Conservation (phyloP, 35 echinoderm and acorn worm species). For the Apostichopus californicus region DNA sequence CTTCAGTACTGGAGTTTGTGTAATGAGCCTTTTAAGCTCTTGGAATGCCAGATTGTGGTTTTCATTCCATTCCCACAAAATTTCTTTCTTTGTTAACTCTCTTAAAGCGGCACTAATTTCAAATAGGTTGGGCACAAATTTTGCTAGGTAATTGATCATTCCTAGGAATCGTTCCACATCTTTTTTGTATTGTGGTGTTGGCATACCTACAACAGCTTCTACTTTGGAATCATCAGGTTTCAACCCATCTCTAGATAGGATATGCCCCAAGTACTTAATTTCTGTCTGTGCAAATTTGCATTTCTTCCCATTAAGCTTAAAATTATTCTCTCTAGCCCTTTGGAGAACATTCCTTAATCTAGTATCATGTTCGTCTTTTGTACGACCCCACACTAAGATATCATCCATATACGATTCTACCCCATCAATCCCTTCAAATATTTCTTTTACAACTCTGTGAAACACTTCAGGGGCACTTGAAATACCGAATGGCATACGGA, state of each 20-base stretch:
- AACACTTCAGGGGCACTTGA: constrained; percentile 59
- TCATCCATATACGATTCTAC: constrained; percentile 27
- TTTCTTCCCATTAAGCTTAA: constrained; percentile 59
- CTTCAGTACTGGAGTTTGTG: constrained; percentile 13
- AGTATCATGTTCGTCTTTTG: constrained; percentile 53
- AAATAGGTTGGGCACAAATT: constrained; percentile 47
- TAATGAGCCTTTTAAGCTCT: neutral
- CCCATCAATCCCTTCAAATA: constrained; percentile 53
- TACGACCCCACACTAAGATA: constrained; percentile 49
- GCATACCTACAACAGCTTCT: constrained; percentile 54
- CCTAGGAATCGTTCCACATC: constrained; percentile 59
- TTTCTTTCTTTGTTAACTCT: constrained; percentile 14
- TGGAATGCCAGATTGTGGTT: neutral
- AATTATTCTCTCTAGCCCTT: constrained; percentile 34
- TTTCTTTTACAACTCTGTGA: constrained; percentile 12
- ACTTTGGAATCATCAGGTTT: constrained; percentile 58
- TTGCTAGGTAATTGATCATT: constrained; percentile 55
- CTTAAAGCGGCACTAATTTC: constrained; percentile 51
- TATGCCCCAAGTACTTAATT: constrained; percentile 62
- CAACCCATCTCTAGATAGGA: constrained; percentile 35
- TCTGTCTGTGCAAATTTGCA: constrained; percentile 42
- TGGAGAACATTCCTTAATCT: constrained; percentile 45
- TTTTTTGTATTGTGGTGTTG: constrained; percentile 27
- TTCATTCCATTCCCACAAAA: constrained; percentile 8
- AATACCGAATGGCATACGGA: constrained; percentile 17